Evolutionary conservation across 2,888 invertebrate genomes (phyloP).

Genomic region (Drosophila vallismaia): DNA sequence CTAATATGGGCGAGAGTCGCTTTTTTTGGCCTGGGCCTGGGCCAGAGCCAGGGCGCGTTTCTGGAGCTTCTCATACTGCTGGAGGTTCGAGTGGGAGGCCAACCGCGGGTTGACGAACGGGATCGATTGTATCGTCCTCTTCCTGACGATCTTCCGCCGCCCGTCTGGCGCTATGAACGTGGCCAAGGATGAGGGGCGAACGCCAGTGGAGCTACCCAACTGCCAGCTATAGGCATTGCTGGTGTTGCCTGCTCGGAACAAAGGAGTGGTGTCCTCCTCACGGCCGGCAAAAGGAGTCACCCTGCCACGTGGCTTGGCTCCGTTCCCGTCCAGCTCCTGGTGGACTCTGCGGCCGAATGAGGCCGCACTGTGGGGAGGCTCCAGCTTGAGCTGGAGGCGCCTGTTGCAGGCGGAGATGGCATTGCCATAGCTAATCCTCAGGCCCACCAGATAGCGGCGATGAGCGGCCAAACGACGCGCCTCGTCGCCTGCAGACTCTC

Average conservation of each 20-base stretch:
- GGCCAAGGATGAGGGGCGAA: neutral
- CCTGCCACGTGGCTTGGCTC: neutral
- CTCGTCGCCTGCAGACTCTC: constrained; percentile 5
- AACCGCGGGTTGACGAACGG: neutral
- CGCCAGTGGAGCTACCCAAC: neutral
- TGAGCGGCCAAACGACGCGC: constrained; percentile 3
- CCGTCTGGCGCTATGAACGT: neutral
- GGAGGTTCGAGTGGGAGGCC: neutral
- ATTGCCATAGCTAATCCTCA: constrained; percentile 51
- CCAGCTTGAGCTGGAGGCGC: neutral
- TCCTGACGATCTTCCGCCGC: neutral
- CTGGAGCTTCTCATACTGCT: constrained; percentile 41
- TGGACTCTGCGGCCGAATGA: no score
- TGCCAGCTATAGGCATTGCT: constrained; percentile 44
- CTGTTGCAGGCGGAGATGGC: constrained; percentile 43
- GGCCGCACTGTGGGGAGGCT: neutral
- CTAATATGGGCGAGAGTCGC: neutral
- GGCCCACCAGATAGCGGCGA: constrained; percentile 38
- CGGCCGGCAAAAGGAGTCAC: no score
- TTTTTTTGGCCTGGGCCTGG: neutral
- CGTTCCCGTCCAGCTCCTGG: neutral
- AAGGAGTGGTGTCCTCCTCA: no score
- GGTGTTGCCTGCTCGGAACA: neutral
- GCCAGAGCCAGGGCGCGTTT: constrained; percentile 27
- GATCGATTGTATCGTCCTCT: neutral